Evolutionary conservation across 2,888 invertebrate species (phyloP), one percentile per base, ranked within the genome.

Genomic region (Spilarctia lutea): DNA sequence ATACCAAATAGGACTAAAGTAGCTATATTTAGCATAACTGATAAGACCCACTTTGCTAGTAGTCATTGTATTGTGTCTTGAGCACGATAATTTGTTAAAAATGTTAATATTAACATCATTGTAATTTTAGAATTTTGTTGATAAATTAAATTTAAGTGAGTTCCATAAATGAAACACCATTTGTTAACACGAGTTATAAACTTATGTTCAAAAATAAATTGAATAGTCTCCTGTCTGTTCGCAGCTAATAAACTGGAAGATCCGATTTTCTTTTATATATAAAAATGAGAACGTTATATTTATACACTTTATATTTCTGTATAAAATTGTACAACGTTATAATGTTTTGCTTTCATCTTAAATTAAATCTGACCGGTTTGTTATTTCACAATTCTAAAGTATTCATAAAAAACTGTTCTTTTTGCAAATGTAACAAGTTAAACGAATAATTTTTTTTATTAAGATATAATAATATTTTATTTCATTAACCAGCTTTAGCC

Each of bases 331-430:
- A 6, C 27, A 18, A 13, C 16, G 4, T 30, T 16, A 63, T 63
- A 63, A 63, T 63, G 63, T 27, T 30, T 63, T 63, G 63, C 18
- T 63, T n/a, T 60, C 56, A 60, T 60, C 56, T 60, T 63, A 27
- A 63, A 63, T 63, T 18, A 18, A 16, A 6, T 3, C 63, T 63
- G 63, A 63, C 30, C 30, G 30, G 27, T 63, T 27, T 60, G 52
- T 60, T 60, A 10, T 60, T n/a, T 30, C 27, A 30, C 63, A 63
- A 30, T 18, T 2, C 16, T 30, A 4, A 27, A 30, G 63, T 18
- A 16, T 18, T 3, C 16, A 63, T 30, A 16, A 27, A 27, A 27
- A 27, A 6, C 4, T 60, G 10, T 30, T 27, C 8, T n/a, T 27
- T 60, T n/a, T 27, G 11, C 2, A 27, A 60, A 2, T 52, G 7